Conservation (phyloP, 2,888 invertebrate species). For the Uloborus plumipes region DNA sequence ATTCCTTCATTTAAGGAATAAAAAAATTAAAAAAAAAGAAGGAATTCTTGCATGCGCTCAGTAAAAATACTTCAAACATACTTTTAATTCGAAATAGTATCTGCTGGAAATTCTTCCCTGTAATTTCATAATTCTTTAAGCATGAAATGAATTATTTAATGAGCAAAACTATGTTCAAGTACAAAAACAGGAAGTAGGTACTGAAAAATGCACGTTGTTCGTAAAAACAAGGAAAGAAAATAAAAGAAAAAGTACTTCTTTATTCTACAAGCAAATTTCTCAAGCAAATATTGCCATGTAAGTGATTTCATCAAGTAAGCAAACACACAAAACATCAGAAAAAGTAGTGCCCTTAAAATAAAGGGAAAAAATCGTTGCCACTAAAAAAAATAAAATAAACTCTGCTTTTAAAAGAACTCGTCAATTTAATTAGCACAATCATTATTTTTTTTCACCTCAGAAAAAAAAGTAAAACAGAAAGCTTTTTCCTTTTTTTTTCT, state of each 20-base stretch:
- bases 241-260: conserved; percentile 18
- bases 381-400: conserved; percentile 34
- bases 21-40: no score
- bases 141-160: no score
- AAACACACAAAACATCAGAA: conserved; percentile 51
- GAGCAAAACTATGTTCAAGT: no score
- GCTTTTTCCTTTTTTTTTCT: conserved; percentile 44
- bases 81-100: no score
- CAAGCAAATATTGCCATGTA: conserved; percentile 52
- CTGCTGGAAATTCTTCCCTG: no score
- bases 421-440: conserved; percentile 62
- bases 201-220: not conserved
- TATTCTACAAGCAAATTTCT: conserved; percentile 51
- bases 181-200: no score
- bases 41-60: no score
- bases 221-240: not conserved
- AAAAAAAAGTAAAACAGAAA: conserved; percentile 44
- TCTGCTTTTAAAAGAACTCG: conserved; percentile 48
- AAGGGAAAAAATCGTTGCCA: conserved; percentile 24
- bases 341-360: conserved; percentile 1
- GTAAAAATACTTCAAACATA: no score
- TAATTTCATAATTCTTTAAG: no score
- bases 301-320: conserved; percentile 60
- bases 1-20: no score
- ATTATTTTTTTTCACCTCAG: conserved; percentile 51